phyloP scores from a whole-genome alignment of 2,797 vertebrate species.

The Phataginus tricuspis region DNA sequence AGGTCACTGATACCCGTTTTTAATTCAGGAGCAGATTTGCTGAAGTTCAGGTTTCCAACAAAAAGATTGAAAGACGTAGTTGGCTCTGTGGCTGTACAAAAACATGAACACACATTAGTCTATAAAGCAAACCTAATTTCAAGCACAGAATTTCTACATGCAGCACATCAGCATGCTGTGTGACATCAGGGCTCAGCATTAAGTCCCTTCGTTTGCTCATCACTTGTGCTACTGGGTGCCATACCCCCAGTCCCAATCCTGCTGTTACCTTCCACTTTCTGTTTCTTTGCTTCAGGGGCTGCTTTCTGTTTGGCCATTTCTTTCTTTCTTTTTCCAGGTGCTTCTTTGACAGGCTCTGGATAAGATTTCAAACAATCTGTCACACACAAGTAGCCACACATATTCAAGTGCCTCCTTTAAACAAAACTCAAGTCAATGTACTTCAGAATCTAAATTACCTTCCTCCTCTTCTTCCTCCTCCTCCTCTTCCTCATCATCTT shows the following conservation, averaged over 20 bases:
- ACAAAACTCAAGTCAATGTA: not conserved
- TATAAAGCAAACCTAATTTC: not conserved
- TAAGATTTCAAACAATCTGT: conserved; percentile 29
- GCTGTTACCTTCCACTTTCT: conserved; percentile 90
- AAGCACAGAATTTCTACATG: not conserved
- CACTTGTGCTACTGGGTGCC: conserved; percentile 72
- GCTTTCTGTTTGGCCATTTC: conserved; percentile 90
- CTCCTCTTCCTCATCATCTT: conserved; percentile 87
- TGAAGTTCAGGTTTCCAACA: conserved; percentile 91
- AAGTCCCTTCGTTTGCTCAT: conserved; percentile 90
- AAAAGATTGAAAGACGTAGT: conserved; percentile 90
- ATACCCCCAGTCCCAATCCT: fast-evolving
- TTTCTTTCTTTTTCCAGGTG: conserved; percentile 94
- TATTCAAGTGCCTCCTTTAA: not conserved
- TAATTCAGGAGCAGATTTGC: conserved; percentile 93
- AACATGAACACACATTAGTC: not conserved
- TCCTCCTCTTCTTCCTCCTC: conserved; percentile 84
- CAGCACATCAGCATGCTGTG: conserved; percentile 82
- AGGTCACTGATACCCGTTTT: conserved; percentile 90
- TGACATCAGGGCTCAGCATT: conserved; percentile 88
- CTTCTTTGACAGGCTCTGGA: conserved; percentile 88
- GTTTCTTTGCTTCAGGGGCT: conserved; percentile 93
- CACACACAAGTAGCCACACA: not conserved
- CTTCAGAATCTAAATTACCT: conserved; percentile 43
- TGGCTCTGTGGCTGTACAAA: conserved; percentile 67